A percentile compares a stretch with the other conserved stretches of the same genome.
These are phyloP conservation scores for Sebastes fasciatus DNA, from an alignment of 2,113 vertebrate genomes.

Conservation along the genomic window DNA sequence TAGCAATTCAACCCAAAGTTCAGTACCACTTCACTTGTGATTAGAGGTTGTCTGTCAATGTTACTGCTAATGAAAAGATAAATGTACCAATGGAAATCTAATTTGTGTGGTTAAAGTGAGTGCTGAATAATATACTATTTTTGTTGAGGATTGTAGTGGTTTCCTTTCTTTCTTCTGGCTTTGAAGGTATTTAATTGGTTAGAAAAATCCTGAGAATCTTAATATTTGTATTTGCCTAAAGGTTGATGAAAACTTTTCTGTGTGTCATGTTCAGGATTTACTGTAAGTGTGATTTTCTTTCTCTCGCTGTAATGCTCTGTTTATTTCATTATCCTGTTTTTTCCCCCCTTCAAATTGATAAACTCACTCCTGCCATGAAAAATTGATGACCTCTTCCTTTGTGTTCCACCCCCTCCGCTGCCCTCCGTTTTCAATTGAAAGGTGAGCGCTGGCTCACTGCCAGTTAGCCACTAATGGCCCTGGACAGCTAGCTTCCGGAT, in stretches of 20 bases:
- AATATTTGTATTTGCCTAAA: slow-evolving; percentile 56
- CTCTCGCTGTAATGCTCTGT: slow-evolving; percentile 27
- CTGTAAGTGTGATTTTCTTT: slow-evolving; percentile 38
- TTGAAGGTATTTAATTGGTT: slow-evolving; percentile 23
- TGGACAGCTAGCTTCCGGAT: slow-evolving; percentile 61
- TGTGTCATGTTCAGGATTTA: slow-evolving; percentile 56
- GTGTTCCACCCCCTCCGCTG: slow-evolving; percentile 39
- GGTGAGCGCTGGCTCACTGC: slow-evolving; percentile 61
- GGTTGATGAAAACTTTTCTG: slow-evolving; percentile 66
- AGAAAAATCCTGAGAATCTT: slow-evolving; percentile 31
- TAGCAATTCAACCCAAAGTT: too few species aligned
- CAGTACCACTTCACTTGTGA: too few species aligned
- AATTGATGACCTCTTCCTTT: slow-evolving; percentile 65
- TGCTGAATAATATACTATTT: slow-evolving; percentile 15
- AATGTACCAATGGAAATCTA: too few species aligned
- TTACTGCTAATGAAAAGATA: too few species aligned
- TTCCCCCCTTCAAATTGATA: slow-evolving; percentile 38
- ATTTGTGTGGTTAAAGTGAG: not conserved
- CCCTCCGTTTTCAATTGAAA: slow-evolving; percentile 61
- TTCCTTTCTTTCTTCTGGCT: slow-evolving; percentile 21
- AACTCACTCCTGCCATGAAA: slow-evolving; percentile 61
- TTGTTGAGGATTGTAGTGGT: not conserved
- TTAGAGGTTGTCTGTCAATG: too few species aligned
- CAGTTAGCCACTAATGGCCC: slow-evolving; percentile 76
- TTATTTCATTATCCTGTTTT: slow-evolving; percentile 37